Evolutionary conservation across 2,113 vertebrate species (phyloP), one percentile per base, ranked within the genome.

Genomic region (Trematocara marginatum): DNA sequence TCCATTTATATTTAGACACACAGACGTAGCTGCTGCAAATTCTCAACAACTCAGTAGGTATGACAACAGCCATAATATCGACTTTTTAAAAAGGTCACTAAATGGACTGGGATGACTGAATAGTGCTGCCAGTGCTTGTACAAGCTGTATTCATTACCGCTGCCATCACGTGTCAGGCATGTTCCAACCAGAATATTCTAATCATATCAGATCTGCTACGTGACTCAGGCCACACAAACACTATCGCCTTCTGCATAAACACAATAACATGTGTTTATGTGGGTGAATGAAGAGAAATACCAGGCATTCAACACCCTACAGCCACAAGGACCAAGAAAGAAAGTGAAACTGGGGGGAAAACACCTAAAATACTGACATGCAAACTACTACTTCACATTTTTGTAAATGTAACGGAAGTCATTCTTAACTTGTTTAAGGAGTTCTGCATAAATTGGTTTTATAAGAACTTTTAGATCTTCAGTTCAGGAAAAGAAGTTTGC

Each of bases 1-100:
- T 64, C 31, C 0, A 1, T 56, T 85, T 92, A 84, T 90, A 86
- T 57, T 88, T 83, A 93, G 87, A 61, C 54, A 69, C 23, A 10
- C 53, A 59, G 78, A 53, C 7, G 2, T 71, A 11, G n/a, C 45
- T 35, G 54, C 84, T 69, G 83, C 76, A 86, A 51, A 84, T 57
- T 52, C 51, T 69, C 81, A 54, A 83, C 13, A 29, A 23, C 16
- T 26, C 66, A 20, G 79, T 42, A 88, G 81, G 31, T 6, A 42
- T 81, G 79, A 84, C 69, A 61, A 71, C 64, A 89, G 20, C 3
- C 23, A 53, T 38, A 84, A 84, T 74, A 83, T 51, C 81, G 86
- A 74, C 57, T 35, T 49, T 35, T 71, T 76, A 69, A 20, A 20
- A 80, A 38, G 42, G 78, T 9, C 18, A 6, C n/a, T 53, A n/a